These are phyloP conservation scores for Caenorhabditis doughertyi DNA, from an alignment of 2,888 invertebrate genomes.

Conservation along the genomic window DNA sequence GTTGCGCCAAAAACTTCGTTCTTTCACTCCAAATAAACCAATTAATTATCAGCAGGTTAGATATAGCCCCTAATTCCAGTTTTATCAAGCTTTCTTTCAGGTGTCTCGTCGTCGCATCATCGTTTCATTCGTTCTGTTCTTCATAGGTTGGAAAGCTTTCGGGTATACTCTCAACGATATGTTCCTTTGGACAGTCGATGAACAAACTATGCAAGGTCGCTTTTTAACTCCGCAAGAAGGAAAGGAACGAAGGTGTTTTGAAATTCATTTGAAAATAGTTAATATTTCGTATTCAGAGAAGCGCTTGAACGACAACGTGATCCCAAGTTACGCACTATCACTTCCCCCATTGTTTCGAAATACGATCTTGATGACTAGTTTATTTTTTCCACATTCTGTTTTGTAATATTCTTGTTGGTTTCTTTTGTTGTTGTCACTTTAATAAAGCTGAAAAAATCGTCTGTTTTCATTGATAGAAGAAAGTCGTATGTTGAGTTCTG, in stretches of 20 bases:
- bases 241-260: slow-evolving; percentile 65
- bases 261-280: background rate
- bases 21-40: slow-evolving; percentile 70
- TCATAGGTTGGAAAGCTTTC: slow-evolving; percentile 77
- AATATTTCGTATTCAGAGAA: slow-evolving; percentile 63
- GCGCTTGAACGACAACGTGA: slow-evolving; percentile 66
- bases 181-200: slow-evolving; percentile 75
- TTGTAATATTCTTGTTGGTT: slow-evolving; percentile 20
- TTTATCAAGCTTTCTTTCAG: slow-evolving; percentile 60
- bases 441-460: slow-evolving; percentile 23
- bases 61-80: background rate
- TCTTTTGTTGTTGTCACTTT: slow-evolving; percentile 39
- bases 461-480: background rate
- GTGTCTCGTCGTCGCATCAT: slow-evolving; percentile 75
- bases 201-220: slow-evolving; percentile 69
- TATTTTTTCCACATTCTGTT: slow-evolving; percentile 33
- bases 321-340: slow-evolving; percentile 47
- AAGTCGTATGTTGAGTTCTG: slow-evolving; percentile 7
- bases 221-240: slow-evolving; percentile 73
- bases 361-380: slow-evolving; percentile 74
- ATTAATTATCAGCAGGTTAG: slow-evolving; percentile 73
- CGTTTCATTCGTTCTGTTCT: slow-evolving; percentile 78
- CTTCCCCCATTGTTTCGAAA: slow-evolving; percentile 48
- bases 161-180: slow-evolving; percentile 76
- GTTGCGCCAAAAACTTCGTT: slow-evolving; percentile 73